phyloP scores from a whole-genome alignment of 2,888 invertebrate genomes.

The Parascotia fuliginaria region DNA sequence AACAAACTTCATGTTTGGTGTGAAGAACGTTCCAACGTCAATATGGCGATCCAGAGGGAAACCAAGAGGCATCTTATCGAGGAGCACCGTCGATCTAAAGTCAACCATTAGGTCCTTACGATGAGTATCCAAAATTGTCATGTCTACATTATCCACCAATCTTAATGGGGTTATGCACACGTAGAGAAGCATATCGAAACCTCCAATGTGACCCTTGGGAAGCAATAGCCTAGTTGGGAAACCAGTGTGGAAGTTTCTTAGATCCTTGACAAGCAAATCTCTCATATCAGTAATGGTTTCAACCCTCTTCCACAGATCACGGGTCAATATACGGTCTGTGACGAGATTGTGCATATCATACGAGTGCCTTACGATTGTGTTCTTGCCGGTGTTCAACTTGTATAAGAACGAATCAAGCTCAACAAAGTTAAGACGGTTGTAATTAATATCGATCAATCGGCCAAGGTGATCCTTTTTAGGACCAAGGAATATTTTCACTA shows the following conservation, averaged over 20 bases:
- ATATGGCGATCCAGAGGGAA: slow-evolving; percentile 91
- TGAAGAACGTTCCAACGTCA: slow-evolving; percentile 85
- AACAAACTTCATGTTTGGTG: slow-evolving; percentile 89
- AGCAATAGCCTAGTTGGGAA: slow-evolving; percentile 90
- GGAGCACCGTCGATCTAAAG: slow-evolving; percentile 70
- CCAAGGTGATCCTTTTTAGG: slow-evolving; percentile 88
- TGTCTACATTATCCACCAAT: slow-evolving; percentile 70
- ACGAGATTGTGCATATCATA: slow-evolving; percentile 88
- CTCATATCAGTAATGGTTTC: slow-evolving; percentile 79
- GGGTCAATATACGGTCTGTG: slow-evolving; percentile 88
- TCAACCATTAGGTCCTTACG: slow-evolving; percentile 74
- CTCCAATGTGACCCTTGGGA: slow-evolving; percentile 89
- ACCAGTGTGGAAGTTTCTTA: slow-evolving; percentile 85
- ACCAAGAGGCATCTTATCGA: slow-evolving; percentile 88
- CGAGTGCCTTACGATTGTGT: slow-evolving; percentile 87
- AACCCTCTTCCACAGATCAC: slow-evolving; percentile 87
- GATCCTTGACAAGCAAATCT: slow-evolving; percentile 64
- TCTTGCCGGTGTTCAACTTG: slow-evolving; percentile 87
- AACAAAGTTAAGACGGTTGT: slow-evolving; percentile 87
- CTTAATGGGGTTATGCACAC: slow-evolving; percentile 86
- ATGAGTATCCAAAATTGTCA: slow-evolving; percentile 69
- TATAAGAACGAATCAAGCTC: slow-evolving; percentile 87
- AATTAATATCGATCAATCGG: slow-evolving; percentile 84
- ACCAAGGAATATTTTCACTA: slow-evolving; percentile 89
- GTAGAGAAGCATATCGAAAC: slow-evolving; percentile 88